A percentile compares a stretch with the other conserved stretches of the same genome.
Evolutionary conservation across 2,113 vertebrate genomes (phyloP).

Genomic region (Hyperopisus bebe): DNA sequence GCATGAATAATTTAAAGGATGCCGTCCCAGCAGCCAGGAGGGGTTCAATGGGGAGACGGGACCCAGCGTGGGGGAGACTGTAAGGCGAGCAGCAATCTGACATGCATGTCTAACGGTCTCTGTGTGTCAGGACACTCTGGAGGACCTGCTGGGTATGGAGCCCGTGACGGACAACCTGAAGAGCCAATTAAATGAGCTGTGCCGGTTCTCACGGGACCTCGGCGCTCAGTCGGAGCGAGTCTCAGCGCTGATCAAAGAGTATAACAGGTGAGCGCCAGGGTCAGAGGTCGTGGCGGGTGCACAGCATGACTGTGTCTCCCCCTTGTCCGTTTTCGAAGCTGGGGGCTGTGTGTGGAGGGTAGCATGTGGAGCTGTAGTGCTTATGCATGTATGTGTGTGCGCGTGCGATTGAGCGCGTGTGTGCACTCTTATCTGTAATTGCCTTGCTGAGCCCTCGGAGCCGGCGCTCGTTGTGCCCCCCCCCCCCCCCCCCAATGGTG

Average conservation of each 20-base stretch:
- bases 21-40: not conserved
- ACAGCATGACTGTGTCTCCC: not conserved
- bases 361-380: conserved; percentile 35
- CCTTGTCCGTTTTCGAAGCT: not conserved
- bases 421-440: conserved; percentile 1
- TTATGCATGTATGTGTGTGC: conserved; percentile 37
- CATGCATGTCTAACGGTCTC: not conserved
- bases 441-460: not conserved
- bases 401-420: conserved; percentile 12
- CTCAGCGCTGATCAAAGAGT: conserved; percentile 85
- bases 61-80: not conserved
- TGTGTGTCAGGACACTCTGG: conserved; percentile 69
- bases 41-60: not conserved
- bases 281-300: conserved; percentile 9
- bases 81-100: not conserved
- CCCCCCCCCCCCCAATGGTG: not conserved
- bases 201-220: conserved; percentile 84
- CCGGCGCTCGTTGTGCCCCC: not conserved
- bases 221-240: conserved; percentile 79
- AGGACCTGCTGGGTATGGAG: conserved; percentile 75
- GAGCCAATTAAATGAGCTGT: conserved; percentile 83
- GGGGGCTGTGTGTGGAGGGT: conserved; percentile 25
- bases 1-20: not conserved
- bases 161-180: conserved; percentile 84
- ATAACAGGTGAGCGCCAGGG: conserved; percentile 75